phyloP scores from a whole-genome alignment of 1,140 invertebrate species.

The Metaphire vulgaris region DNA sequence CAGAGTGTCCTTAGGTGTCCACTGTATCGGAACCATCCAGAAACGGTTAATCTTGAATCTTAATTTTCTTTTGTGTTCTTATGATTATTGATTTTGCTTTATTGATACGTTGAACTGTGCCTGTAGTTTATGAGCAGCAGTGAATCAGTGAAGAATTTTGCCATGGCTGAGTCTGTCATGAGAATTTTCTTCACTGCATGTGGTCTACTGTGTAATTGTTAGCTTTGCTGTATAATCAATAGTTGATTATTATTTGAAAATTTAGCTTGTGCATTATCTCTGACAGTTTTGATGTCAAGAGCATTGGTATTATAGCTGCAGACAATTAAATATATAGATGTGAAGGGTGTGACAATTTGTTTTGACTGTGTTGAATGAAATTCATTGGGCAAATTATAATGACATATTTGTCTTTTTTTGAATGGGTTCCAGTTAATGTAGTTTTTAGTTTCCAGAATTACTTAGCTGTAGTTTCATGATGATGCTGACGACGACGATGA shows the following conservation, averaged over 20 bases:
- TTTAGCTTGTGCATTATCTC: too few relatives aligned
- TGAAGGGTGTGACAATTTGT: too few relatives aligned
- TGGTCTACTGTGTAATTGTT: background rate
- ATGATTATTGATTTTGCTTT: background rate
- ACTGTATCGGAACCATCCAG: conserved; percentile 11
- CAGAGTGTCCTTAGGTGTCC: conserved; percentile 20
- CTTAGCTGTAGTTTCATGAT: too few relatives aligned
- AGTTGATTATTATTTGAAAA: too few relatives aligned
- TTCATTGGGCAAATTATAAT: background rate
- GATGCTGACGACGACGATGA: too few relatives aligned
- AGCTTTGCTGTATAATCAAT: background rate
- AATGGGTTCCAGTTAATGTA: background rate
- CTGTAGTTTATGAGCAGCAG: background rate
- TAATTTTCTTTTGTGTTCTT: background rate
- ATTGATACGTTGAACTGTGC: background rate
- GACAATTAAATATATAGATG: too few relatives aligned
- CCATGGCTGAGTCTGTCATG: background rate
- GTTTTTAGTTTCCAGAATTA: too few relatives aligned
- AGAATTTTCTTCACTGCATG: background rate
- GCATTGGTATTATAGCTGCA: too few relatives aligned
- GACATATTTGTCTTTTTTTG: background rate
- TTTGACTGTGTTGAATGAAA: background rate
- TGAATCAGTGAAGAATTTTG: background rate
- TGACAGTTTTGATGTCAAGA: too few relatives aligned
- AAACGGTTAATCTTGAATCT: conserved; percentile 16